Conservation (phyloP, 1,140 invertebrate genomes). For the Subanguina moxae region DNA sequence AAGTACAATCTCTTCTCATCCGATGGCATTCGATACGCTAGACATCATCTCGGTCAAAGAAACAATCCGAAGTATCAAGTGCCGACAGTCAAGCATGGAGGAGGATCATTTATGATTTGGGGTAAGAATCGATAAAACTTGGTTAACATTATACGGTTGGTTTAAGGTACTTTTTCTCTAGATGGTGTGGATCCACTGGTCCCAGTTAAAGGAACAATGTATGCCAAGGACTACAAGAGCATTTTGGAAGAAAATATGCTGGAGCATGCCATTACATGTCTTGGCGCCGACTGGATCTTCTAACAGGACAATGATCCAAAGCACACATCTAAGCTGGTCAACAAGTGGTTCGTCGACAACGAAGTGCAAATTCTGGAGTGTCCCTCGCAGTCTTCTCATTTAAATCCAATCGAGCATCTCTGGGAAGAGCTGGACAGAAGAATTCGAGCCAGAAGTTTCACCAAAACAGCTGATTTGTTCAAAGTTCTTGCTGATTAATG, state of each 20-base stretch:
- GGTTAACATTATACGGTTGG: not conserved
- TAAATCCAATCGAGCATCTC: too few species aligned
- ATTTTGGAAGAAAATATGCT: constrained; percentile 17
- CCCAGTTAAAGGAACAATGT: constrained; percentile 58
- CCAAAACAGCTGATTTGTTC: too few species aligned
- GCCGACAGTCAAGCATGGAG: constrained; percentile 60
- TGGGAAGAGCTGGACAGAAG: too few species aligned
- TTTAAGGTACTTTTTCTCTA: constrained; percentile 45
- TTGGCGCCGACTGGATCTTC: too few species aligned
- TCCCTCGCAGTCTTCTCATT: too few species aligned
- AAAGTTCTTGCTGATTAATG: too few species aligned
- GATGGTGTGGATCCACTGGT: constrained; percentile 52
- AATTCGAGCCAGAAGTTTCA: too few species aligned
- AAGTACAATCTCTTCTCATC: constrained; percentile 37
- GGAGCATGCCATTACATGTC: too few species aligned
- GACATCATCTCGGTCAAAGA: constrained; percentile 30
- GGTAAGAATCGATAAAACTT: constrained; percentile 17
- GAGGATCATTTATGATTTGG: constrained; percentile 58
- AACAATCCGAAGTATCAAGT: constrained; percentile 32
- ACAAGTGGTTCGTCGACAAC: too few species aligned
- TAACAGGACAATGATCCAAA: too few species aligned
- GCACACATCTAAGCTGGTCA: too few species aligned
- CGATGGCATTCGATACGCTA: constrained; percentile 29
- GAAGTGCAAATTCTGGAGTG: too few species aligned
- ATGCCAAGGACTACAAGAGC: constrained; percentile 22